Percentiles rank a stretch among this genome's conserved stretches.
These are phyloP conservation scores for Drosophila pegasa DNA, from an alignment of 2,888 invertebrate species.

Conservation along the genomic window DNA sequence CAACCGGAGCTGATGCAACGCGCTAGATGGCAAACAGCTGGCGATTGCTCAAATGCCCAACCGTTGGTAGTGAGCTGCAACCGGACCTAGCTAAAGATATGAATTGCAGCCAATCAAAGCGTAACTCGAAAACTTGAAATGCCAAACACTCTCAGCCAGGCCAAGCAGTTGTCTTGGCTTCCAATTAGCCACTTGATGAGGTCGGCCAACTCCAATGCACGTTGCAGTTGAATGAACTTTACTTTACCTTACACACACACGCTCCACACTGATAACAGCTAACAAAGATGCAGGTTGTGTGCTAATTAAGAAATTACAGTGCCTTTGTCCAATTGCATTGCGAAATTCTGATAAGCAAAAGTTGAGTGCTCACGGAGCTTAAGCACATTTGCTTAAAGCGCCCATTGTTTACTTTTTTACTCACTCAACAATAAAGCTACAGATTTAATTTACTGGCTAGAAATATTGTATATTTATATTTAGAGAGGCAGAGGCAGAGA, in stretches of 20 bases:
- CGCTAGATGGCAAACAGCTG: conserved; percentile 11
- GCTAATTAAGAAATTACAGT: conserved; percentile 24
- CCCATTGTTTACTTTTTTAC: neutral
- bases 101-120: conserved; percentile 27
- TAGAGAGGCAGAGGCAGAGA: too few relatives aligned
- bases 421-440: neutral
- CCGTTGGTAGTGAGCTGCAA: conserved; percentile 25
- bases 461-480: too few relatives aligned
- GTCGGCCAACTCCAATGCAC: conserved; percentile 1
- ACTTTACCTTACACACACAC: neutral
- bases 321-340: conserved; percentile 32
- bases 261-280: conserved; percentile 25
- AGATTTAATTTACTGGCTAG: too few relatives aligned
- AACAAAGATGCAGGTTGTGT: conserved; percentile 18
- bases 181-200: neutral
- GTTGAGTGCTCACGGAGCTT: neutral
- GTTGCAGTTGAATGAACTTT: conserved; percentile 13
- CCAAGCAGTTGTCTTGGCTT: neutral
- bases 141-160: conserved; percentile 14
- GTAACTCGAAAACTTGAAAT: conserved; percentile 26
- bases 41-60: conserved; percentile 8
- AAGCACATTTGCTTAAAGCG: neutral
- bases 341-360: neutral
- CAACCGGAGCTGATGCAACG: conserved; percentile 17
- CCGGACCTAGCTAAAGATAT: conserved; percentile 50